Base-by-base conservation (phyloP, 2,888 invertebrate species). In the Scelioninae gen. 1 region DNA sequence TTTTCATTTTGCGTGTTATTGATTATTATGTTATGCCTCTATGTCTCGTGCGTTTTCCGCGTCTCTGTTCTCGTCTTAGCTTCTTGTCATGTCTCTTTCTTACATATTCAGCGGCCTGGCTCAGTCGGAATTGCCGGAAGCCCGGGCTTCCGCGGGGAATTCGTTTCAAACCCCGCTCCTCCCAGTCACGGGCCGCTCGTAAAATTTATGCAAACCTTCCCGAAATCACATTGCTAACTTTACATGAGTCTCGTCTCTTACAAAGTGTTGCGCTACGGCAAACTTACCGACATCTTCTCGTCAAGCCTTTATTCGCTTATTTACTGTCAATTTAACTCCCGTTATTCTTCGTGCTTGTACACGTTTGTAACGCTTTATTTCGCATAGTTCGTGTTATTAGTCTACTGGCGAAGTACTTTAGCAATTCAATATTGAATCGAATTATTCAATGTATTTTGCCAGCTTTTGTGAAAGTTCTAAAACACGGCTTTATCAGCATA, bases 141-240 rank as follows among this genome's bases (percentile, higher is more conserved):
- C 75, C 47, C 68, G 56, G 58, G 71, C 66, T 82, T 82, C 79
- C 84, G 63, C 72, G 68, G 82, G 81, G 84, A 79, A 84, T 79
- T 72, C 76, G 49, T n/a, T 11, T 29, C 40, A 9, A 23, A 23
- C 51, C 29, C 38, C 65, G 16, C 1, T 13, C 8, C 29, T 56
- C 65, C 51, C 62, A 55, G 51, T 58, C 76, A 56, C 45, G 84
- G 84, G 77, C 82, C 63, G 79, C 78, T 31, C 76, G 71, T 72
- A 76, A 84, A 84, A 84, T 84, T 84, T 82, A 84, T 84, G 84
- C 82, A 84, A 84, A 84, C 82, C 82, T 78, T 66, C 76, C 66
- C 78, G 78, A 84, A 82, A 84, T 84, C 84, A 82, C 84, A 84
- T 84, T 79, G 82, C 84, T 76, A 84, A 84, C 81, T 84, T 84